Evolutionary conservation across 1,140 invertebrate species (phyloP).

Genomic region (Solenopsis fugax): DNA sequence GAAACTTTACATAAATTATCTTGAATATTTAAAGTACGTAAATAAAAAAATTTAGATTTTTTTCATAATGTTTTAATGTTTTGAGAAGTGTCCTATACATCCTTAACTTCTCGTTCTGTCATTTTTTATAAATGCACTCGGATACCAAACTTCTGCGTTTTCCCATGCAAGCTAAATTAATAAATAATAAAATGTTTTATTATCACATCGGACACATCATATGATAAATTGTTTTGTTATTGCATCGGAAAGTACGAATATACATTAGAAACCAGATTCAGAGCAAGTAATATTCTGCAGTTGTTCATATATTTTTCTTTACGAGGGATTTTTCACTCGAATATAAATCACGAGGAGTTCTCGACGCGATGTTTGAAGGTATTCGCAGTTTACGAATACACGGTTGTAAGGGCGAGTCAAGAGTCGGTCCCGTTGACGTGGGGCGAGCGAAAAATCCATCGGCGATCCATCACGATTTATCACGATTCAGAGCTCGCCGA

Average conservation of each 20-base stretch:
- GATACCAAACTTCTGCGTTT: background rate
- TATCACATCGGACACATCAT: background rate
- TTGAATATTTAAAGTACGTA: too few species aligned
- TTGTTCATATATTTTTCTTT: conserved; percentile 16
- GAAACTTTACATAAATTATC: too few species aligned
- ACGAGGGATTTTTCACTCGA: conserved; percentile 10
- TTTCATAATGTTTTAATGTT: too few species aligned
- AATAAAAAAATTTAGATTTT: too few species aligned
- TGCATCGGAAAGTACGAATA: background rate
- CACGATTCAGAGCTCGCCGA: conserved; percentile 17
- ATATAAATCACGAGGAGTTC: conserved; percentile 16
- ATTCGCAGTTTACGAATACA: conserved; percentile 5
- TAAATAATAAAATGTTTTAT: background rate
- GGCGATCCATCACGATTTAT: background rate
- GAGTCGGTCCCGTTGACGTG: background rate
- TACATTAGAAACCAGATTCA: background rate
- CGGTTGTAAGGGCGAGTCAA: conserved; percentile 21
- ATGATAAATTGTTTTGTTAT: background rate
- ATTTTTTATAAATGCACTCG: background rate
- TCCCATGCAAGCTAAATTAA: background rate
- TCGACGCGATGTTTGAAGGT: background rate
- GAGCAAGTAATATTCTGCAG: background rate
- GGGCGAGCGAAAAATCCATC: conserved; percentile 3
- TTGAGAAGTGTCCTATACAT: too few species aligned
- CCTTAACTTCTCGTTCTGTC: background rate